Evolutionary conservation across 1,140 invertebrate genomes (phyloP).

Genomic region (Cheumatopsyche charites): DNA sequence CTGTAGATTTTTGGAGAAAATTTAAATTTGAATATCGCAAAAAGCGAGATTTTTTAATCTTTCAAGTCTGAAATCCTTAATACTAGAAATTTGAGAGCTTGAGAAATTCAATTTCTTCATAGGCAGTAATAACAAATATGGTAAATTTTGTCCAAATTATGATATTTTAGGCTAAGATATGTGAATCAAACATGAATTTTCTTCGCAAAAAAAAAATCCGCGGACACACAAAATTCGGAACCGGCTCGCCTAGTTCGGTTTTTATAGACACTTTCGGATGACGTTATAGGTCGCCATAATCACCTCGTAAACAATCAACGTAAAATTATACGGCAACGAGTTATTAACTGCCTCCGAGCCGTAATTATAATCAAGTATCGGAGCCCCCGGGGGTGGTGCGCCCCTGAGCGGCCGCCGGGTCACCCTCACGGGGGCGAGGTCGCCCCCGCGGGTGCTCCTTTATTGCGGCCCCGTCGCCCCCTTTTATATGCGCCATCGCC

Average conservation of each 20-base stretch:
- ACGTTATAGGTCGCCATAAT: slow-evolving; percentile 48
- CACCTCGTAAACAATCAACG: slow-evolving; percentile 50
- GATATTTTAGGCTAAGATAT: too few relatives aligned
- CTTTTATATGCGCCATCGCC: slow-evolving; percentile 26
- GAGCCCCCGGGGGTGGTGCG: slow-evolving; percentile 2
- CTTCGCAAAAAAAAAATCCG: too few relatives aligned
- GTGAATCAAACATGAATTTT: too few relatives aligned
- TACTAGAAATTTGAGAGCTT: too few relatives aligned
- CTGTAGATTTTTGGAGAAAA: too few relatives aligned
- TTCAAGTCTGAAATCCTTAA: too few relatives aligned
- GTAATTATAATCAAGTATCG: slow-evolving; percentile 49
- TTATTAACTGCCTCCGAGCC: slow-evolving; percentile 46
- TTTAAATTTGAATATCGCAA: too few relatives aligned
- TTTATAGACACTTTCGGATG: slow-evolving; percentile 45
- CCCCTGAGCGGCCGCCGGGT: not conserved
- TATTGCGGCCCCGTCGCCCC: slow-evolving; percentile 26
- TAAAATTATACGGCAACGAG: slow-evolving; percentile 49
- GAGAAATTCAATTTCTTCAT: too few relatives aligned
- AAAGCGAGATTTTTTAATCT: too few relatives aligned
- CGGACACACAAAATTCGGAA: too few relatives aligned
- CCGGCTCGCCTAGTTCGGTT: slow-evolving; percentile 9
- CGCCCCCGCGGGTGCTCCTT: slow-evolving; percentile 19
- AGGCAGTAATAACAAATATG: too few relatives aligned
- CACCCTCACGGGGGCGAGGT: not conserved
- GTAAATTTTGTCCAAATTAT: too few relatives aligned